Conservation (phyloP, 1,140 invertebrate species). For the Rhagoletis zephyria region DNA sequence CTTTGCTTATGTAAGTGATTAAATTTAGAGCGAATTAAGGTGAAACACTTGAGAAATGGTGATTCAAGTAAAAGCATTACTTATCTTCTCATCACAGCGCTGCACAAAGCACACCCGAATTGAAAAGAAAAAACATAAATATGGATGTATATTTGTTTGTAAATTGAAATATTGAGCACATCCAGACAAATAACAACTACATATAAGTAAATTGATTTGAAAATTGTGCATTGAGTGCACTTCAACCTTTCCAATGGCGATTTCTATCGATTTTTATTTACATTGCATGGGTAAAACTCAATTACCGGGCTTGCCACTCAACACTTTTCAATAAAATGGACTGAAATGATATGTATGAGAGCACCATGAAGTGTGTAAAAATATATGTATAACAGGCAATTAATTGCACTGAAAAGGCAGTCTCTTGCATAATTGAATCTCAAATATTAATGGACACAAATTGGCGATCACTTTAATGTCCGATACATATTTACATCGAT, state of each 20-base stretch:
- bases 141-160: too few species aligned
- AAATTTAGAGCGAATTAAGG: conserved; percentile 30
- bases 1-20: background rate
- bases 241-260: background rate
- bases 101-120: background rate
- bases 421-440: background rate
- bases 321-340: background rate
- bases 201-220: background rate
- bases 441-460: conserved; percentile 1
- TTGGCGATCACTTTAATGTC: conserved; percentile 1
- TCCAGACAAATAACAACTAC: too few species aligned
- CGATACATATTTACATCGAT: background rate
- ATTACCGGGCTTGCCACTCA: background rate
- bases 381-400: background rate
- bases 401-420: background rate
- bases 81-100: background rate
- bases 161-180: too few species aligned
- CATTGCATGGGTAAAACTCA: background rate
- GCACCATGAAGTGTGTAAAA: background rate
- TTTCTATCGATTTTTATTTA: background rate
- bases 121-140: background rate
- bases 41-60: conserved; percentile 31
- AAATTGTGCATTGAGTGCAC: conserved; percentile 23
- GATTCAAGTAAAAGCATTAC: background rate
- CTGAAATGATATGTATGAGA: background rate